phyloP scores from a whole-genome alignment of 2,113 vertebrate species.

The Epinephelus fuscoguttatus region DNA sequence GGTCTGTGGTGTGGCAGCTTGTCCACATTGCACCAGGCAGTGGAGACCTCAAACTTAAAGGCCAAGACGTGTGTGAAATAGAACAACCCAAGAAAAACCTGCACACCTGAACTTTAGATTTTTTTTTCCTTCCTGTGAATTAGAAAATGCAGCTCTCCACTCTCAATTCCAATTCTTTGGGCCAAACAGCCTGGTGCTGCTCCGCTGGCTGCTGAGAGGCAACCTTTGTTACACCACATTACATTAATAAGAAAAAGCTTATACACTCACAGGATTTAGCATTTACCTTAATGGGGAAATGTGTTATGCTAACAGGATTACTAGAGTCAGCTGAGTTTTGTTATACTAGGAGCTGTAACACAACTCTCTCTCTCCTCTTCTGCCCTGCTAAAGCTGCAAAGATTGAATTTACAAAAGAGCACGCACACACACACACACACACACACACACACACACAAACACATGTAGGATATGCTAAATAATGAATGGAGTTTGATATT shows the following conservation, averaged over 20 bases:
- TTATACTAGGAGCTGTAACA: constrained; percentile 3
- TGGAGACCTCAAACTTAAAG: neutral
- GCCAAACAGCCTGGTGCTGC: neutral
- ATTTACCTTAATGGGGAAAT: constrained; percentile 43
- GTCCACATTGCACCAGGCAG: neutral
- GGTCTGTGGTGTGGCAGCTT: neutral
- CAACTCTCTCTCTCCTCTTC: neutral
- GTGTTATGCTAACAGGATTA: constrained; percentile 46
- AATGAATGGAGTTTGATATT: constrained; percentile 58
- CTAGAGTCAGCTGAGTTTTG: constrained; percentile 13
- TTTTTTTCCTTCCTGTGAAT: neutral
- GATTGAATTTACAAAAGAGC: neutral
- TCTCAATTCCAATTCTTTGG: neutral
- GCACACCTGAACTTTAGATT: constrained; percentile 2
- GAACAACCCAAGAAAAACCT: neutral
- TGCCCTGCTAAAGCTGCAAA: constrained; percentile 4
- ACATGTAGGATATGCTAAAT: constrained; percentile 40
- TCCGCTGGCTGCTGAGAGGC: constrained; percentile 14
- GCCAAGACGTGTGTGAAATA: neutral
- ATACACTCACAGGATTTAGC: constrained; percentile 26
- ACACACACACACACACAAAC: constrained; percentile 20
- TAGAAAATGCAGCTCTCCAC: neutral
- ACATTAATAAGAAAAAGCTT: constrained; percentile 25
- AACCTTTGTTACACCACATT: constrained; percentile 27
- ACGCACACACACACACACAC: neutral